These are phyloP conservation scores for Cantharis flavilabris DNA, from an alignment of 2,888 invertebrate species.

Conservation along the genomic window DNA sequence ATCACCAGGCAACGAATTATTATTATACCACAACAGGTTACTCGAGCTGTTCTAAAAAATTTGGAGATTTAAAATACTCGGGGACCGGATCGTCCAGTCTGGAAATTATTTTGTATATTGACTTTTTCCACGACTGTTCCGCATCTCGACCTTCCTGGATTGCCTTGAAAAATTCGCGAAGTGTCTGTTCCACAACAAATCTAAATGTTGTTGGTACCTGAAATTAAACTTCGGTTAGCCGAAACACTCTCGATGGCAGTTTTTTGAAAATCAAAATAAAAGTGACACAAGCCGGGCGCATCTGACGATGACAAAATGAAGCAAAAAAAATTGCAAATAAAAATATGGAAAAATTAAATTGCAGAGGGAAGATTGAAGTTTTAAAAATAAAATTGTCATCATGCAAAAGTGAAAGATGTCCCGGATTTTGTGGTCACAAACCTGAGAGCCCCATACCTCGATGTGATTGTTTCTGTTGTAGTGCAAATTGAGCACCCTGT, in stretches of 20 bases:
- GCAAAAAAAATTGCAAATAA: neutral
- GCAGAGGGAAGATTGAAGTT: neutral
- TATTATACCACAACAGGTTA: slow-evolving; percentile 58
- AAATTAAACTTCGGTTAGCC: neutral
- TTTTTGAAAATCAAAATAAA: slow-evolving; percentile 4
- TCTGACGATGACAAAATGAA: neutral
- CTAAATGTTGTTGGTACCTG: slow-evolving; percentile 98
- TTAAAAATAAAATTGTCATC: neutral
- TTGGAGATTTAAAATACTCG: slow-evolving; percentile 99
- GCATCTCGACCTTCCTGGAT: slow-evolving; percentile 95
- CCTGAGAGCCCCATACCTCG: slow-evolving; percentile 80
- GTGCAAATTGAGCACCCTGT: slow-evolving; percentile 96
- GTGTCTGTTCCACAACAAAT: slow-evolving; percentile 95
- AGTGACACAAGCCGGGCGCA: slow-evolving; percentile 18
- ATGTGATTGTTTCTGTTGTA: slow-evolving; percentile 98
- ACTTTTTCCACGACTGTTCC: slow-evolving; percentile 99
- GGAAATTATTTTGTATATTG: slow-evolving; percentile 99
- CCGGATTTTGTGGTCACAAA: slow-evolving; percentile 57
- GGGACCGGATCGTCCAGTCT: slow-evolving; percentile 98
- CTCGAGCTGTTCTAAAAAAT: slow-evolving; percentile 98
- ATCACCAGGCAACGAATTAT: slow-evolving; percentile 40
- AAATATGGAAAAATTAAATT: no score
- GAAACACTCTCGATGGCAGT: neutral
- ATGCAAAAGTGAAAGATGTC: slow-evolving; percentile 36
- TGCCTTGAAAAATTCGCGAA: slow-evolving; percentile 98